Percentiles rank a stretch among this genome's conserved stretches.
Conservation (phyloP, 2,113 vertebrate genomes). For the Siniperca knerii region DNA sequence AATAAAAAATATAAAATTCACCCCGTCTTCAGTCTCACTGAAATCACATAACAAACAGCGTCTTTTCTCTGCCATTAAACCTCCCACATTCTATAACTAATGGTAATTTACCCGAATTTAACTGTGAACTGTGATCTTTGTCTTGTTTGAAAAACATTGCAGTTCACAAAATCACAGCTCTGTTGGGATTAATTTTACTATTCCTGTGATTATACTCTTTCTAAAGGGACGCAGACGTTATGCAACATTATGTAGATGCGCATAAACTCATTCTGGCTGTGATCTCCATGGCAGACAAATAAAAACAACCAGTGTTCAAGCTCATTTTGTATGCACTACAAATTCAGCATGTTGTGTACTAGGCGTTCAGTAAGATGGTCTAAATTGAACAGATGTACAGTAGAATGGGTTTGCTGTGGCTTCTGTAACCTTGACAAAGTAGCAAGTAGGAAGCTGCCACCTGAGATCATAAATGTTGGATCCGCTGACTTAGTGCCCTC, state of each 20-base stretch:
- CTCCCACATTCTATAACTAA: not conserved
- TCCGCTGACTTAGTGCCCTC: slow-evolving; percentile 37
- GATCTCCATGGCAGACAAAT: not conserved
- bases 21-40: not conserved
- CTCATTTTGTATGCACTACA: not conserved
- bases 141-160: no score
- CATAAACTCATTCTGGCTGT: not conserved
- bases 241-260: not conserved
- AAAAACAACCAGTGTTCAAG: not conserved
- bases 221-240: not conserved
- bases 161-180: not conserved
- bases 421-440: slow-evolving; percentile 44
- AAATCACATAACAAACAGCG: not conserved
- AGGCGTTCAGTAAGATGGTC: not conserved
- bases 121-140: not conserved
- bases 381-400: slow-evolving; percentile 39
- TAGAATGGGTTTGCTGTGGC: slow-evolving; percentile 2
- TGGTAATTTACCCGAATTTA: not conserved
- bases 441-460: slow-evolving; percentile 14
- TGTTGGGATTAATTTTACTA: not conserved
- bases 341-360: not conserved
- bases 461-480: slow-evolving; percentile 21
- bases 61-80: not conserved
- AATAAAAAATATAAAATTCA: not conserved
- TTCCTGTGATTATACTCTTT: not conserved